Evolutionary conservation across 2,888 invertebrate genomes (phyloP), one percentile per base, ranked within the genome.

Genomic region (Lepidochrysops patricia): DNA sequence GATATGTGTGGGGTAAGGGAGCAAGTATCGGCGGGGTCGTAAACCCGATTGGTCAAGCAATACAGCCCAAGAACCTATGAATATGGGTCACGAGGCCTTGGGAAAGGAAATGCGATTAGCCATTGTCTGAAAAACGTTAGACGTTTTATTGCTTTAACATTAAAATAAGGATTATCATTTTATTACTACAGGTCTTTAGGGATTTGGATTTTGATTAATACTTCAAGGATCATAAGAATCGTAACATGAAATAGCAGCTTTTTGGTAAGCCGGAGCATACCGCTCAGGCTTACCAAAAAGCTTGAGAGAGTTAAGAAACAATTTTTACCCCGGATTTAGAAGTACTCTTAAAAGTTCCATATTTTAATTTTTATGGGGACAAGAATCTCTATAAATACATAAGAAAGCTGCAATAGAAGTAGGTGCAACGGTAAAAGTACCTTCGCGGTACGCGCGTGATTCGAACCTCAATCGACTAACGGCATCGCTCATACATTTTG

Each of bases 21-120:
- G 65, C 60, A 57, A 64, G 60, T 58, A 70, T 68, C 73, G 77
- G 73, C 77, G 76, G 77, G 80, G 80, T 79, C 76, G 73, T 84
- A 82, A 84, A 83, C 68, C 69, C 76, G 80, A 84, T 86, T 85
- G 86, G 85, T 83, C 85, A 86, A 79, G 85, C 84, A 82, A 75
- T 82, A 82, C 79, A 75, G 75, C 66, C 73, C 71, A 67, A 71
- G 67, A 71, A 68, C 64, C 62, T 72, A 72, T 81, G 75, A 82
- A 85, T 86, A 80, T 84, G 79, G 85, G 84, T 83, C 84, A 83
- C 57, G 67, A 69, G 75, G 80, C 72, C 83, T 83, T 86, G 87
- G 80, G 87, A 87, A 87, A 81, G 87, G 86, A 86, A 82, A 54
- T 54, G 54, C 54, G 54, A 54, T 54, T 54, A 54, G 19, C 25